A percentile compares a stretch with the other conserved stretches of the same genome.
Evolutionary conservation across 2,888 invertebrate genomes (phyloP).

Genomic region (Eilema depressum): DNA sequence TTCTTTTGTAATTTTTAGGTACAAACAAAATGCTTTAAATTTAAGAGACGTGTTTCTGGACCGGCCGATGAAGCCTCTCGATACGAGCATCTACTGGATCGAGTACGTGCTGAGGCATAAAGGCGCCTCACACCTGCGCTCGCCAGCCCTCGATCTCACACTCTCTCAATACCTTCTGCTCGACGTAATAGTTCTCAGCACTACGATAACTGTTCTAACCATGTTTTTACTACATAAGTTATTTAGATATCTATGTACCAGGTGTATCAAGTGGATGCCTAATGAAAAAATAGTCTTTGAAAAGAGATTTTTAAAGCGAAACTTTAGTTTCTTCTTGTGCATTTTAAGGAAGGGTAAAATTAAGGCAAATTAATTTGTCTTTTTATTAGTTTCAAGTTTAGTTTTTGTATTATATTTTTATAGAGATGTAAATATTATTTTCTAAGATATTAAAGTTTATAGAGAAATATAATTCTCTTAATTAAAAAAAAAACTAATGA

Average conservation of each 20-base stretch:
- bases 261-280: slow-evolving; percentile 79
- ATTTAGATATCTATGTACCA: slow-evolving; percentile 77
- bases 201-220: slow-evolving; percentile 64
- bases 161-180: slow-evolving; percentile 80
- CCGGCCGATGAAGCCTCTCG: slow-evolving; percentile 86
- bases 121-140: slow-evolving; percentile 83
- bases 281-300: slow-evolving; percentile 73
- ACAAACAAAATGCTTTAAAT: slow-evolving; percentile 79
- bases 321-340: slow-evolving; percentile 71
- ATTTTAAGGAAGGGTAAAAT: slow-evolving; percentile 78
- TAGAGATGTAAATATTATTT: slow-evolving; percentile 73
- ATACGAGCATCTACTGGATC: slow-evolving; percentile 89
- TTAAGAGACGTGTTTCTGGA: slow-evolving; percentile 86
- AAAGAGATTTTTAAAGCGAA: slow-evolving; percentile 72
- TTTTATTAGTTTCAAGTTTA: slow-evolving; percentile 42
- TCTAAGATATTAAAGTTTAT: slow-evolving; percentile 13
- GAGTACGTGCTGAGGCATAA: slow-evolving; percentile 88
- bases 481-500: not conserved
- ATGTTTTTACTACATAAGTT: slow-evolving; percentile 73
- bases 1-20: slow-evolving; percentile 71
- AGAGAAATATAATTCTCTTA: not conserved
- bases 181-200: slow-evolving; percentile 73
- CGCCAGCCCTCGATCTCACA: slow-evolving; percentile 81
- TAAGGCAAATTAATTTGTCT: slow-evolving; percentile 68
- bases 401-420: slow-evolving; percentile 60